A percentile compares a stretch with the other conserved stretches of the same genome.
phyloP scores from a whole-genome alignment of 2,888 invertebrate species.

The Acheta domesticus region DNA sequence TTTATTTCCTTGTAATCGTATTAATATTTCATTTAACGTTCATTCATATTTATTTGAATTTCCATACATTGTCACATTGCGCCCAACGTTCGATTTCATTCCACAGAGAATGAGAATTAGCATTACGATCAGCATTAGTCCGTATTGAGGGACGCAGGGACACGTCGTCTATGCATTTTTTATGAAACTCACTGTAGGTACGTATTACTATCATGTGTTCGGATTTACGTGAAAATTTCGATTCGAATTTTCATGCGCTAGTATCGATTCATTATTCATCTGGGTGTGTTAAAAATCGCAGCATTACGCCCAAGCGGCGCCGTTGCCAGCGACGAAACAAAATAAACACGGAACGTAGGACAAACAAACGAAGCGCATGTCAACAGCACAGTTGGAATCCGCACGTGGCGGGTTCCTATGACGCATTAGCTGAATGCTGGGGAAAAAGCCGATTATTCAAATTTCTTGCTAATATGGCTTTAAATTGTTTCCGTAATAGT shows the following conservation, averaged over 20 bases:
- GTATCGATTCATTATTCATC: slow-evolving; percentile 1
- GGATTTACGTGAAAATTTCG: neutral
- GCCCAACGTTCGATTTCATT: slow-evolving; percentile 6
- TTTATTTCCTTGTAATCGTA: slow-evolving; percentile 9
- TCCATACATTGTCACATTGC: neutral
- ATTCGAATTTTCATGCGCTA: neutral
- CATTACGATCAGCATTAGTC: slow-evolving; percentile 18
- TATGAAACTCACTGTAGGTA: neutral
- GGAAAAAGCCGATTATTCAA: no score
- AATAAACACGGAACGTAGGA: no score
- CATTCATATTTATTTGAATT: slow-evolving; percentile 18
- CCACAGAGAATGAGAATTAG: neutral
- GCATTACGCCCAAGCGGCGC: no score
- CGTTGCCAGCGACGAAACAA: no score
- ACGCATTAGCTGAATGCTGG: no score
- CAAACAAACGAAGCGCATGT: no score
- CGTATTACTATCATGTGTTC: neutral
- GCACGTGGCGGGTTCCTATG: no score
- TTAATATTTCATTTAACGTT: slow-evolving; percentile 18
- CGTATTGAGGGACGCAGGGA: neutral
- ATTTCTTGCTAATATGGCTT: no score
- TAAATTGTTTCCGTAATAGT: no score
- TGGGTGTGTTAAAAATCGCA: neutral
- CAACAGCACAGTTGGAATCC: no score
- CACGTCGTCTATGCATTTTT: neutral